Evolutionary conservation across 2,113 vertebrate genomes (phyloP), one percentile per base, ranked within the genome.

Genomic region (Columbina picui): DNA sequence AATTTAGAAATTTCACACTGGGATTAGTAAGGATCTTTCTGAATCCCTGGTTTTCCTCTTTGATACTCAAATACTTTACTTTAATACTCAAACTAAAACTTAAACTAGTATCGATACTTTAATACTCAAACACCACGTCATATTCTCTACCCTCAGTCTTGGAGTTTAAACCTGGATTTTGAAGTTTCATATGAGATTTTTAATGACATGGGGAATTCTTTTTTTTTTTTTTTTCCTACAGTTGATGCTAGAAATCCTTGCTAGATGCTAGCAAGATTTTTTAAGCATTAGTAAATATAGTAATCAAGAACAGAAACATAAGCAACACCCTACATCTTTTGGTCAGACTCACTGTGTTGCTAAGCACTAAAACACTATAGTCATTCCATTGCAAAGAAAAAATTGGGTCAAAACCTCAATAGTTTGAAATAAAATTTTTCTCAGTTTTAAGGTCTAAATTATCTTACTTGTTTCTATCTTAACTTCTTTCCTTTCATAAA

Each of bases 251-350:
- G 29, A 47, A 87, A 68, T 59, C 25, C 71, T 78, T 76, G 23
- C 9, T 32, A 60, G 39, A 29, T 2, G 1, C 6, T 65, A 2
- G 0, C 12, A 68, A 4, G 2, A 0, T 1, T 34, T 64, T 67
- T 75, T 52, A 36, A 85, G 68, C 76, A 4, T 55, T 70, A 23
- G 26, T 63, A 55, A 50, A 84, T 53, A 92, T 4, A 59, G 3
- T 47, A 50, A 74, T 74, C 60, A 78, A 23, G n/a, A 91, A 47
- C 15, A 81, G 63, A 74, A 53, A 68, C 20, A 71, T 29, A 74
- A 94, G 47, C 25, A 79, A 10, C 21, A 73, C 14, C 13, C 39
- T 57, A 3, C 1, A 4, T 52, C 38, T 79, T 68, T 87, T 64
- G 50, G 73, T 77, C 43, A 87, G 59, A 65, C 8, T 57, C 26